A percentile compares a stretch with the other conserved stretches of the same genome.
Evolutionary conservation across 2,113 vertebrate genomes (phyloP).

Genomic region (Alectura lathami): DNA sequence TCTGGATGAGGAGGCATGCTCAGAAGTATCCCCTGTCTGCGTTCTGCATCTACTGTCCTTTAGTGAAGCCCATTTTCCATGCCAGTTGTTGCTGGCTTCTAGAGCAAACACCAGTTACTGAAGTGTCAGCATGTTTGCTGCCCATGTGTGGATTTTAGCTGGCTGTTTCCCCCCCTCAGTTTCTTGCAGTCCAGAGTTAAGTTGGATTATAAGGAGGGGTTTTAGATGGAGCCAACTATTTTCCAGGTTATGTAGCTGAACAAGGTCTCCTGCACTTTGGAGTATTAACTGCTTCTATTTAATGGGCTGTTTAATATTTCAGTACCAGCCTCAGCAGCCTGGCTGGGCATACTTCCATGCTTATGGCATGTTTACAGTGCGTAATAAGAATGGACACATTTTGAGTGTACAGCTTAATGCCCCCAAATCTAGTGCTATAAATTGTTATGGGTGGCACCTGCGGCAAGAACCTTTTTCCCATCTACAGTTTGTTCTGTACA

Average conservation of each 20-base stretch:
- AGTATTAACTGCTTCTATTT: conserved; percentile 48
- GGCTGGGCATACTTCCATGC: conserved; percentile 30
- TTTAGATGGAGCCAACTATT: not conserved
- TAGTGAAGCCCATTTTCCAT: not conserved
- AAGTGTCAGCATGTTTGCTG: not conserved
- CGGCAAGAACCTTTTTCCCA: not conserved
- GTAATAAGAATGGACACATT: conserved; percentile 41
- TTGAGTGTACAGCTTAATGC: conserved; percentile 22
- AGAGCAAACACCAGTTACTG: not conserved
- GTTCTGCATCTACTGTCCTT: not conserved
- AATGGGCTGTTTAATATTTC: conserved; percentile 33
- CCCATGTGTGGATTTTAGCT: not conserved
- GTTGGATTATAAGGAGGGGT: not conserved
- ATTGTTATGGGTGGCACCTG: not conserved
- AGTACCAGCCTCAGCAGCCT: conserved; percentile 5
- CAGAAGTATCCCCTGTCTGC: not conserved
- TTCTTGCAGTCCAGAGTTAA: not conserved
- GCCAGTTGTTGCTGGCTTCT: not conserved
- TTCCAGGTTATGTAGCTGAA: conserved; percentile 39
- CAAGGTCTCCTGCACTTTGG: not conserved
- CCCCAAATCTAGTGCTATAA: conserved; percentile 27
- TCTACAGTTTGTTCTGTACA: not conserved
- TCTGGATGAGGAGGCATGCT: not conserved
- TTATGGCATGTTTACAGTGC: conserved; percentile 43
- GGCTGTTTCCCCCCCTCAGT: not conserved